These are phyloP conservation scores for Poecilus cupreus DNA, from an alignment of 2,888 invertebrate species.

Conservation along the genomic window DNA sequence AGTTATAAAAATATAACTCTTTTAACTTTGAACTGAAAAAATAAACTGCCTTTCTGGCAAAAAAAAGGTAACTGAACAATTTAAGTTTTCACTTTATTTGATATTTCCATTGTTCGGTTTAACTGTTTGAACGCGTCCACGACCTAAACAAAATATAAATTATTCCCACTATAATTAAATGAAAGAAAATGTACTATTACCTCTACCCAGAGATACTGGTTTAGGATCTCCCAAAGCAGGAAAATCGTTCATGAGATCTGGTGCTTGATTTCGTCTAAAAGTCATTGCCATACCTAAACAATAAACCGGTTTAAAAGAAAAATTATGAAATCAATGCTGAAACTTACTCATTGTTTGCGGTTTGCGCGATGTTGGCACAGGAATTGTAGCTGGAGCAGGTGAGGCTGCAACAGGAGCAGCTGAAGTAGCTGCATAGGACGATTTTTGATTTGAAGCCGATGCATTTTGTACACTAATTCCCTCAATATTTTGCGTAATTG, in stretches of 20 bases:
- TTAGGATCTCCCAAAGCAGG: slow-evolving; percentile 25
- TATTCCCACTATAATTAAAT: background rate
- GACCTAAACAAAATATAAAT: slow-evolving; percentile 23
- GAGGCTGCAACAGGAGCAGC: background rate
- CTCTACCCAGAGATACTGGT: background rate
- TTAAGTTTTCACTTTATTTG: background rate
- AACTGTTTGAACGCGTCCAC: slow-evolving; percentile 20
- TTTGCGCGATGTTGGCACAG: background rate
- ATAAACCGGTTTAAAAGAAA: background rate
- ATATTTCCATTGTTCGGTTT: background rate
- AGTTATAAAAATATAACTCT: background rate
- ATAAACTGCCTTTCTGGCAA: background rate
- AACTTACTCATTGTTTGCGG: slow-evolving; percentile 29
- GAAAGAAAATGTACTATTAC: slow-evolving; percentile 6
- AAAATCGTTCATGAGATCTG: slow-evolving; percentile 25
- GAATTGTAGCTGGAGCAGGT: background rate
- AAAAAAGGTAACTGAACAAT: background rate
- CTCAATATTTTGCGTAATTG: background rate
- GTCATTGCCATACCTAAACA: slow-evolving; percentile 20
- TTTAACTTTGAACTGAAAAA: background rate
- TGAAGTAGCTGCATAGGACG: background rate
- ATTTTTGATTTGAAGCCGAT: background rate
- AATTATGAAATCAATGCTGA: no score
- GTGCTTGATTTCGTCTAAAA: background rate
- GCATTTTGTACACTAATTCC: no score